Evolutionary conservation across 2,797 vertebrate species (phyloP).

Genomic region (Streptopelia turtur): DNA sequence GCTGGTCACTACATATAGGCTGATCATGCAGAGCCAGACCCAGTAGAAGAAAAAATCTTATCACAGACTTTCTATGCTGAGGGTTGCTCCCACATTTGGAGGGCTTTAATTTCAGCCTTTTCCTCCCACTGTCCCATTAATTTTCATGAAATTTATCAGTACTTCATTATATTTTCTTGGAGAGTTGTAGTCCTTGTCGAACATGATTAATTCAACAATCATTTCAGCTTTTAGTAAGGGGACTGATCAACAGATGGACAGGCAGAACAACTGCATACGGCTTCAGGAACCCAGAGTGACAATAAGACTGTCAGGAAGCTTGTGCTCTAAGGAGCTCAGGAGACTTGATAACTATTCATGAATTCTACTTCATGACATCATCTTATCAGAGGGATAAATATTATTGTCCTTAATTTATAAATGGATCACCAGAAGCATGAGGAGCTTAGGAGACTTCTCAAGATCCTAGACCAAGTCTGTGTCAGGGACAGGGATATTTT

Average conservation of each 20-base stretch:
- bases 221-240: neutral
- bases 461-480: neutral
- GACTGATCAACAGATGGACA: neutral
- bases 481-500: neutral
- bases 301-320: neutral
- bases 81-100: neutral
- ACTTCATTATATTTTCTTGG: neutral
- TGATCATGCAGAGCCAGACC: neutral
- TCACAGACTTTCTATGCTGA: neutral
- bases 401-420: neutral
- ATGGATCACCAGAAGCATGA: neutral
- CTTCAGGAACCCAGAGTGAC: neutral
- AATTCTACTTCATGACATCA: neutral
- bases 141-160: neutral
- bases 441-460: neutral
- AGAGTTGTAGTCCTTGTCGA: neutral
- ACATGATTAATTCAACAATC: neutral
- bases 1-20: neutral
- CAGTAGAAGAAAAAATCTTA: neutral
- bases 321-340: neutral
- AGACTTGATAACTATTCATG: neutral
- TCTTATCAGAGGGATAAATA: neutral
- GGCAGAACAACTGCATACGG: neutral
- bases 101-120: neutral
- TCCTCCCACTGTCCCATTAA: neutral